phyloP scores from a whole-genome alignment of 2,888 invertebrate genomes.

The Sympetrum striolatum region DNA sequence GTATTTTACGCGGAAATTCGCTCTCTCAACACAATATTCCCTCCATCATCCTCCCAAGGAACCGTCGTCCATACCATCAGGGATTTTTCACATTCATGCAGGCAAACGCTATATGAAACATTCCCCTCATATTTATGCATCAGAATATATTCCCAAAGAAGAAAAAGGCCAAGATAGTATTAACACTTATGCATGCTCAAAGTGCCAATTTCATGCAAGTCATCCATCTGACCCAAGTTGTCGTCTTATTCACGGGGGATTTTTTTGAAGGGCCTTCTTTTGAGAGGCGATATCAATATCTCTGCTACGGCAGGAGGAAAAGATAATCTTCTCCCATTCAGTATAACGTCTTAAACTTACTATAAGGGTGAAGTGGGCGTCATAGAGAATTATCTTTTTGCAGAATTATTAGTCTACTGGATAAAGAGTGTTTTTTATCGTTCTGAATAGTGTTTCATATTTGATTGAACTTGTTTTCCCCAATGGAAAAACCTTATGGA shows the following conservation, averaged over 20 bases:
- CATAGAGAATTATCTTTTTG: background rate
- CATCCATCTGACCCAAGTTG: background rate
- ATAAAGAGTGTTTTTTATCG: background rate
- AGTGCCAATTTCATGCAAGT: background rate
- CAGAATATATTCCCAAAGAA: background rate
- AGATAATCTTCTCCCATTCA: no score
- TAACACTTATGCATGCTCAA: background rate
- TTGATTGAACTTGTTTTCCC: background rate
- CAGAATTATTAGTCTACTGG: no score
- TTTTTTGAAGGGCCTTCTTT: no score
- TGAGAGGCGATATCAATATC: no score
- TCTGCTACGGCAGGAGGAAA: no score
- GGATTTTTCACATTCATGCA: background rate
- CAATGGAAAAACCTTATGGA: no score
- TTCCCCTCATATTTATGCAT: background rate
- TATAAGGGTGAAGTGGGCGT: background rate
- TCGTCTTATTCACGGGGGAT: background rate
- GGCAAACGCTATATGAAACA: background rate
- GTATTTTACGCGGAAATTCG: background rate
- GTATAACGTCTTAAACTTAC: no score
- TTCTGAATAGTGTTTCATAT: background rate
- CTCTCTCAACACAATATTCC: background rate
- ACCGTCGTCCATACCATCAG: background rate
- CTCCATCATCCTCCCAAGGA: background rate
- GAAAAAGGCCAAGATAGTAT: background rate